Conservation (phyloP, 2,113 vertebrate genomes). For the Paramisgurnus dabryanus region DNA sequence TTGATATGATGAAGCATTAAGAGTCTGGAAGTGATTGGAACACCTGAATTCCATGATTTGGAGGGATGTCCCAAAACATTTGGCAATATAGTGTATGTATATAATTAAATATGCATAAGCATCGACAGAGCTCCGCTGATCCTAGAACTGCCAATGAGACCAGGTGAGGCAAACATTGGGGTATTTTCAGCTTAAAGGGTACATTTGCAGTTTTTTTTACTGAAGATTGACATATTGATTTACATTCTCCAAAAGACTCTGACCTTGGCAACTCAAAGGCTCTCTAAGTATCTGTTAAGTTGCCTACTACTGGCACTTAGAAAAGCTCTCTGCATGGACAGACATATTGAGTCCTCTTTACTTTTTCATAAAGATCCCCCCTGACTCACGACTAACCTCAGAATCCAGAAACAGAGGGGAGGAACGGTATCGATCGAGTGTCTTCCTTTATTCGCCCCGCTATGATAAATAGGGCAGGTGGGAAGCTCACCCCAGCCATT, state of each 20-base stretch:
- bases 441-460: neutral
- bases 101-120: too few relatives aligned
- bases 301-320: neutral
- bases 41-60: too few relatives aligned
- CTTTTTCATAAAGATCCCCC: constrained; percentile 15
- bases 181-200: neutral
- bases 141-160: neutral
- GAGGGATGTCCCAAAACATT: too few relatives aligned
- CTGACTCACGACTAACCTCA: neutral
- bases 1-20: too few relatives aligned
- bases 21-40: too few relatives aligned
- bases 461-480: constrained; percentile 16
- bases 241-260: neutral
- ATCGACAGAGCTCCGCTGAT: too few relatives aligned
- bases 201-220: neutral
- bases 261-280: neutral
- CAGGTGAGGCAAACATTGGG: neutral
- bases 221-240: neutral
- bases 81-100: too few relatives aligned
- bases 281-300: neutral
- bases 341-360: neutral
- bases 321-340: constrained; percentile 1
- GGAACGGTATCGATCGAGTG: constrained; percentile 24
- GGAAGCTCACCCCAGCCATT: neutral
- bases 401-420: neutral